Conservation (phyloP, 2,113 vertebrate species). For the Alaudala cheleensis region DNA sequence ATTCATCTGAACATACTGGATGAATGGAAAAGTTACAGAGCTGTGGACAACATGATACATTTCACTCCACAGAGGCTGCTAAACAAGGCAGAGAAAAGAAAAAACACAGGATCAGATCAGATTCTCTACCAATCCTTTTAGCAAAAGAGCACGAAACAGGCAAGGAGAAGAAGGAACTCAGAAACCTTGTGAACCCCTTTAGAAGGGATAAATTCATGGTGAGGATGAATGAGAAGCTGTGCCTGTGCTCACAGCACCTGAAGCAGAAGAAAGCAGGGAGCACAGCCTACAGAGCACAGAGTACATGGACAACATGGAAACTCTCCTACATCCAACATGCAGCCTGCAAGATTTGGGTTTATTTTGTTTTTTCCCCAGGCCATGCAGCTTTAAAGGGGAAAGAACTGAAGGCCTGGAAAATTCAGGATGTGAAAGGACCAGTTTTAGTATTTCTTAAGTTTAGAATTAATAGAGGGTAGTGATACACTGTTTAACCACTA, state of each 20-base stretch:
- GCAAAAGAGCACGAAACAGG: neutral
- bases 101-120: neutral
- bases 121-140: neutral
- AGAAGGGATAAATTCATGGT: neutral
- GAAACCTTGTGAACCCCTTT: neutral
- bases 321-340: neutral
- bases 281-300: neutral
- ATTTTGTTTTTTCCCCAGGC: neutral
- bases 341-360: neutral
- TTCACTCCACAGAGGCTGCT: neutral
- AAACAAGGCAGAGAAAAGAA: neutral
- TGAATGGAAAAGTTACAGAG: neutral
- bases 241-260: neutral
- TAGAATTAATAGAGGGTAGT: neutral
- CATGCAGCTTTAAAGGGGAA: neutral
- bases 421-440: neutral
- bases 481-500: neutral
- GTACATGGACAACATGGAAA: accelerated
- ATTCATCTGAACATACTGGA: neutral
- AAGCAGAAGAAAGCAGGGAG: neutral
- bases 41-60: neutral
- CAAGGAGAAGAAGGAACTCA: neutral
- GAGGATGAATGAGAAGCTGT: neutral
- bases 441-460: neutral
- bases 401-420: neutral